These are phyloP conservation scores for Physocephala rufipes DNA, from an alignment of 2,888 invertebrate genomes.

Conservation along the genomic window DNA sequence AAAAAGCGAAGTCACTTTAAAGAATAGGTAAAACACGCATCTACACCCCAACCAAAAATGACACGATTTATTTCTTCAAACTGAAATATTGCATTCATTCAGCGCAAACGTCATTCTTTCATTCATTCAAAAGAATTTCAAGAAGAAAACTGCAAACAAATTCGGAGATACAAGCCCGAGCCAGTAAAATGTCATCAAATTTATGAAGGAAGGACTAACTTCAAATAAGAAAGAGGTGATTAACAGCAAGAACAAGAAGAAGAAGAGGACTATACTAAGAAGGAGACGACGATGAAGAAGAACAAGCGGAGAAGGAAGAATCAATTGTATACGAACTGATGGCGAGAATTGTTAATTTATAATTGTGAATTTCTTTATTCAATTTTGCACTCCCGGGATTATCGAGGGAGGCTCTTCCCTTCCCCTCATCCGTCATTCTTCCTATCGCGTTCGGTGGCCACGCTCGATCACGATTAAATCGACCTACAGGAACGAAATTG, in stretches of 20 bases:
- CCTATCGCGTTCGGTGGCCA: slow-evolving; percentile 44
- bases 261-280: not conserved
- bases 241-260: not conserved
- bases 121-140: not conserved
- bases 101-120: not conserved
- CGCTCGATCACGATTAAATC: not conserved
- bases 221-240: not conserved
- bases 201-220: slow-evolving; percentile 25
- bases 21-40: not conserved
- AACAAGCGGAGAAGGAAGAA: not conserved
- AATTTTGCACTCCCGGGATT: slow-evolving; percentile 42
- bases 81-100: not conserved
- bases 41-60: not conserved
- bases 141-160: not conserved
- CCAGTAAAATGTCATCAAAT: slow-evolving; percentile 36
- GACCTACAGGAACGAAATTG: slow-evolving; percentile 32
- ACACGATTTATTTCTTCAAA: slow-evolving; percentile 30
- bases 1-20: slow-evolving; percentile 17
- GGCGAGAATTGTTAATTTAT: slow-evolving; percentile 44
- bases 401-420: no score
- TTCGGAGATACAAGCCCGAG: not conserved
- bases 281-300: not conserved
- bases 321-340: not conserved
- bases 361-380: slow-evolving; percentile 52
- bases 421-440: no score